Evolutionary conservation across 2,888 invertebrate genomes (phyloP).

Genomic region (Nomada fucata): DNA sequence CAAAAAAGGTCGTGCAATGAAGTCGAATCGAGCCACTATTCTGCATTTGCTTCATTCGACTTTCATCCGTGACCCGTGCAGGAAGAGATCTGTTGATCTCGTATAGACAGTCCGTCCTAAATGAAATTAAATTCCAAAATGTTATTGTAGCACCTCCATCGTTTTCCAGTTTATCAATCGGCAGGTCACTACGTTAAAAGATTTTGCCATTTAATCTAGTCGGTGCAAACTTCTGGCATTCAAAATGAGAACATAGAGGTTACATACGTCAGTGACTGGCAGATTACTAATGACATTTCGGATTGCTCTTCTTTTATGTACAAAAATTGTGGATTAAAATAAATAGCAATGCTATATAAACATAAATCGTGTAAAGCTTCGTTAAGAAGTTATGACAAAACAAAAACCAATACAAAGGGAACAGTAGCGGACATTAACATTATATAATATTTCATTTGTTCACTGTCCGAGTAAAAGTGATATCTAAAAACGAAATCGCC

Average conservation of each 20-base stretch:
- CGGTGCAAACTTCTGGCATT: too few relatives aligned
- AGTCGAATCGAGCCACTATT: constrained; percentile 10
- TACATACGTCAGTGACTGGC: too few relatives aligned
- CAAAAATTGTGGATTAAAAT: too few relatives aligned
- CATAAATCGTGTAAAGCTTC: too few relatives aligned
- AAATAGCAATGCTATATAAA: too few relatives aligned
- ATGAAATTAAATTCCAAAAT: constrained; percentile 26
- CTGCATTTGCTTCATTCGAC: constrained; percentile 17
- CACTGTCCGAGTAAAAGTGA: too few relatives aligned
- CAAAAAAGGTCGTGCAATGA: constrained; percentile 29
- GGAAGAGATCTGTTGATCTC: constrained; percentile 39
- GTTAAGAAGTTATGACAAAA: too few relatives aligned
- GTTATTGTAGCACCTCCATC: constrained; percentile 26
- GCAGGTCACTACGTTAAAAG: not conserved
- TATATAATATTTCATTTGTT: too few relatives aligned
- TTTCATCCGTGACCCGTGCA: constrained; percentile 24
- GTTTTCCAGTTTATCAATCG: constrained; percentile 5
- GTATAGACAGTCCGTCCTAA: not conserved
- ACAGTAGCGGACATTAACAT: not conserved
- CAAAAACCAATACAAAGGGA: not conserved
- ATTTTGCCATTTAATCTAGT: not conserved
- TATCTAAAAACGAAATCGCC: too few relatives aligned
- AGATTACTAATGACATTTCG: too few relatives aligned
- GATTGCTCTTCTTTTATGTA: too few relatives aligned
- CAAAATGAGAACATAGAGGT: too few relatives aligned